Base-by-base conservation (phyloP, 2,888 invertebrate species). In the Ferrisia virgata region DNA sequence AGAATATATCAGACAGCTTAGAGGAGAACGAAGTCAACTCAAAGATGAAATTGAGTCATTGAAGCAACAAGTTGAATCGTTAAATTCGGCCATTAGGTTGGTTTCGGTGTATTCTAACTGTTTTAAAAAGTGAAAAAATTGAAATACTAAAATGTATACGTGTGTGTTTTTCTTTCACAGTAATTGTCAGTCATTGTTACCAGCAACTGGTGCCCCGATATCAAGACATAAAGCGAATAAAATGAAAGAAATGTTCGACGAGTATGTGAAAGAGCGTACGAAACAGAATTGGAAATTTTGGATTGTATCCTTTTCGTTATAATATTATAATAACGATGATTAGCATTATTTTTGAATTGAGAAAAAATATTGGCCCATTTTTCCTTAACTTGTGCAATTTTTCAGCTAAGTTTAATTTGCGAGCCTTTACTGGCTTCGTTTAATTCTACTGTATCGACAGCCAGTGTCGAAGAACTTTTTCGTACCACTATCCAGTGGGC, bases 281-380 rank as follows among this genome's bases (percentile, higher is more conserved):
- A 91, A 94, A 88, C 94, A 94, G 88, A 96, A 97, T 90, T 98
- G 98, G 98, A 98, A 97, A 90, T 98, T 97, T 90, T 98, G 97
- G 97, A 96, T 98, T 91, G 97, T 97, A 96, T 93, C 93, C 93
- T 93, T 93, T 91, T 85, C 22, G 84, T 47, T 72, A 79, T 39
- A 76, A 69, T 64, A 15, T 9, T 85, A 83, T 79, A 72, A 53
- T 83, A 80, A 81, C 85, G 85, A 84, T 72, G 36, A 81, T 40
- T 79, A 15, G 2, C 2, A 25, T 58, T 13, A 39, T 64, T 25
- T 13, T 64, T 31, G 28, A 40, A 33, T 36, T 43, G 28, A 0
- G 47, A 25, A n/a, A 22, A 11, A 22, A 2, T 33, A 9, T 33
- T 13, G n/a, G 13, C 18, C n/a, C 28, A 47, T 31, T 40, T 40